Conservation (phyloP, 2,888 invertebrate genomes). For the Aphidius colemani region DNA sequence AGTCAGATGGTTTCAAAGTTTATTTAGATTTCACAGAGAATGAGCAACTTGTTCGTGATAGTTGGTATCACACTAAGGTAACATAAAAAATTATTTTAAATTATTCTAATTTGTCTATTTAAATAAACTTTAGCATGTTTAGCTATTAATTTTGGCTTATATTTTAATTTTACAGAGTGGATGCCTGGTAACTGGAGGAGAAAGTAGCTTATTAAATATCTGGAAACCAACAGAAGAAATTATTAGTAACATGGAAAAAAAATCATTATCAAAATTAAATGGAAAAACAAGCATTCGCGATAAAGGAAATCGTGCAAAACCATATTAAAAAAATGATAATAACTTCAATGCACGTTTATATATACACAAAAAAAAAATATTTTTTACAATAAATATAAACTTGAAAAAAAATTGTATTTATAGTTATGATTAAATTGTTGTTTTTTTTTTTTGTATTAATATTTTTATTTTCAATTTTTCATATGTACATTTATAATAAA, state of each 20-base stretch:
- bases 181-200: slow-evolving; percentile 73
- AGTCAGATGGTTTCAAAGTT: slow-evolving; percentile 63
- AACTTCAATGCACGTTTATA: background rate
- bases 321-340: slow-evolving; percentile 42
- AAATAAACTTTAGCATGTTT: slow-evolving; percentile 1
- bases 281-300: slow-evolving; percentile 44
- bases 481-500: slow-evolving; percentile 58
- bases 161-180: slow-evolving; percentile 62
- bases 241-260: slow-evolving; percentile 25
- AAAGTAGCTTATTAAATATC: slow-evolving; percentile 70
- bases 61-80: slow-evolving; percentile 69
- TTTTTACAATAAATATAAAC: background rate
- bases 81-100: too few species aligned
- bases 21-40: slow-evolving; percentile 66
- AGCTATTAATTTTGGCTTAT: slow-evolving; percentile 12
- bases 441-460: slow-evolving; percentile 53
- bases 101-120: too few species aligned
- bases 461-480: slow-evolving; percentile 55
- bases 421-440: too few species aligned
- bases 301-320: slow-evolving; percentile 49
- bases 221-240: slow-evolving; percentile 62
- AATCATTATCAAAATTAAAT: slow-evolving; percentile 45
- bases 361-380: background rate
- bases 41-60: slow-evolving; percentile 74
- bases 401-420: background rate